Evolutionary conservation across 2,888 invertebrate species (phyloP).

Genomic region (Cantharis rustica): DNA sequence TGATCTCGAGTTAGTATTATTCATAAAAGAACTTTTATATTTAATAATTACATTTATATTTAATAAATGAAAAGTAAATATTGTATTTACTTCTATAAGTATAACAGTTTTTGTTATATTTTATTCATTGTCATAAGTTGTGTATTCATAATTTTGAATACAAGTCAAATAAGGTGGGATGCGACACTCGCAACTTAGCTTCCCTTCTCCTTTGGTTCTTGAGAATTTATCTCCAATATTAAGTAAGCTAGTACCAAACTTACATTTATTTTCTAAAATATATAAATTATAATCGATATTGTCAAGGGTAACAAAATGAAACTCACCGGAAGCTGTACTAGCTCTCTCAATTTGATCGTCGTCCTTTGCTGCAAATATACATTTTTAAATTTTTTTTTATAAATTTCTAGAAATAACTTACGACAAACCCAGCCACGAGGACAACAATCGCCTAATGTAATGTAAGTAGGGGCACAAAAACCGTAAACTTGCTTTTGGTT

Average conservation of each 20-base stretch:
- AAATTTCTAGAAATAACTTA: slow-evolving; percentile 16
- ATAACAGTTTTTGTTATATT: too few species aligned
- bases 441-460: slow-evolving; percentile 27
- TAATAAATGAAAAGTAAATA: too few species aligned
- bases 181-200: slow-evolving; percentile 26
- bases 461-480: slow-evolving; percentile 36
- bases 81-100: too few species aligned
- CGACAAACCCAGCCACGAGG: slow-evolving; percentile 33
- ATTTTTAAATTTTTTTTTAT: background rate
- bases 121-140: background rate
- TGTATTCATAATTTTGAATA: slow-evolving; percentile 1
- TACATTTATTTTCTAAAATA: slow-evolving; percentile 25
- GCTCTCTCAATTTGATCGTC: background rate
- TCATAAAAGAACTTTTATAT: too few species aligned
- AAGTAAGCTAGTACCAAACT: slow-evolving; percentile 23
- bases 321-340: background rate
- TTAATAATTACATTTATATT: too few species aligned
- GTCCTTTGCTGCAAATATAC: background rate
- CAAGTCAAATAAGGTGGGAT: slow-evolving; percentile 36
- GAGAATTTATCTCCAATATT: slow-evolving; percentile 27
- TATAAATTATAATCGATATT: background rate
- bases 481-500: slow-evolving; percentile 21
- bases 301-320: background rate
- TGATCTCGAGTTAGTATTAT: too few species aligned
- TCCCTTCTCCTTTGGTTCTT: background rate